Percentiles rank a stretch among this genome's conserved stretches.
Conservation (phyloP, 1,140 invertebrate species). For the Drosophila carrolli region DNA sequence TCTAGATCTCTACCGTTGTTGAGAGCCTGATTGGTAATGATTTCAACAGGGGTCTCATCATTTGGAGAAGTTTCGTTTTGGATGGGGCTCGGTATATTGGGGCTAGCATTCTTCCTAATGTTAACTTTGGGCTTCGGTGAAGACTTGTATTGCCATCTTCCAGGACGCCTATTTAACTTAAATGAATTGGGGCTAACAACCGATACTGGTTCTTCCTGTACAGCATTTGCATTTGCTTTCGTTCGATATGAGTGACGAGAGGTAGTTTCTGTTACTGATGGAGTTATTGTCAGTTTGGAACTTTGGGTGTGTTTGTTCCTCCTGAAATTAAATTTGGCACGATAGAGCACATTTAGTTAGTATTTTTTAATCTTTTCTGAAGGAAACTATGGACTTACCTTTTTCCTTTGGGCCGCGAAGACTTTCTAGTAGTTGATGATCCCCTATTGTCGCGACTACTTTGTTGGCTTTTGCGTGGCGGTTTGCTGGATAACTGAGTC, state of each 20-base stretch:
- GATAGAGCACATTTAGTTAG: background rate
- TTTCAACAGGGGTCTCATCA: slow-evolving; percentile 46
- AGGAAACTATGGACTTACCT: slow-evolving; percentile 34
- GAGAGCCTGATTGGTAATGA: slow-evolving; percentile 36
- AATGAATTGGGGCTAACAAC: slow-evolving; percentile 89
- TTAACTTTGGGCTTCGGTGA: slow-evolving; percentile 93
- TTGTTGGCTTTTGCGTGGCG: slow-evolving; percentile 49
- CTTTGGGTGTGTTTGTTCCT: slow-evolving; percentile 81
- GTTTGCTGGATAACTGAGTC: slow-evolving; percentile 38
- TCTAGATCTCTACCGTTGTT: slow-evolving; percentile 86
- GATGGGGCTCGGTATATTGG: slow-evolving; percentile 14
- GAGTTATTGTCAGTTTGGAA: slow-evolving; percentile 72
- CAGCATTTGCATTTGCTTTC: slow-evolving; percentile 86
- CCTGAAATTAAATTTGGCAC: slow-evolving; percentile 24
- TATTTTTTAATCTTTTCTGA: too few relatives aligned
- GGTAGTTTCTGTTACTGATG: slow-evolving; percentile 76
- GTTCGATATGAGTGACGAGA: slow-evolving; percentile 87
- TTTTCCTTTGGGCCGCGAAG: slow-evolving; percentile 63
- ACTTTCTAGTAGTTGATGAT: slow-evolving; percentile 55
- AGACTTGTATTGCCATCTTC: slow-evolving; percentile 95
- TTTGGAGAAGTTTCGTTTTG: slow-evolving; percentile 30
- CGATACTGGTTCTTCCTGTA: slow-evolving; percentile 85
- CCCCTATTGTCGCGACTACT: slow-evolving; percentile 31
- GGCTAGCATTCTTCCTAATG: slow-evolving; percentile 87
- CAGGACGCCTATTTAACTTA: slow-evolving; percentile 90